These are phyloP conservation scores for Teleogryllus occipitalis DNA, from an alignment of 1,140 invertebrate species.

Conservation along the genomic window DNA sequence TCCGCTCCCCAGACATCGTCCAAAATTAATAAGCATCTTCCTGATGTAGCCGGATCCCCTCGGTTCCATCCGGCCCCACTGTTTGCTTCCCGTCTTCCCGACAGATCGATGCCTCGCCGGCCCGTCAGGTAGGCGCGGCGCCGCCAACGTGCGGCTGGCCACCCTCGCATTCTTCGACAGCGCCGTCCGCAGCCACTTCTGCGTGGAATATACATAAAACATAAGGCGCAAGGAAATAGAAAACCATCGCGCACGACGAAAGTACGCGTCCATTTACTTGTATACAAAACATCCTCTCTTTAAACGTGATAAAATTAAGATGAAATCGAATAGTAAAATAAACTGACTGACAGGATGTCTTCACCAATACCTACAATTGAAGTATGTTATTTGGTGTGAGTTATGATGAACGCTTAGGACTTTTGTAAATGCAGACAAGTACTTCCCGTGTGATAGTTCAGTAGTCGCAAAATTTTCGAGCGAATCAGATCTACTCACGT, in stretches of 20 bases:
- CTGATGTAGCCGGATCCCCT: not conserved
- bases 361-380: too few relatives aligned
- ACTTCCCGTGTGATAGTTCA: too few relatives aligned
- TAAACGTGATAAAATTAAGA: too few relatives aligned
- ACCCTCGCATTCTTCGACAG: not conserved
- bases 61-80: not conserved
- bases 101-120: not conserved
- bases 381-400: too few relatives aligned
- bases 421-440: too few relatives aligned
- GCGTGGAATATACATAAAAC: not conserved
- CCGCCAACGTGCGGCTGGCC: not conserved
- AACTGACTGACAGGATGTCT: too few relatives aligned
- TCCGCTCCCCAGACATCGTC: not conserved
- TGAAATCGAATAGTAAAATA: too few relatives aligned
- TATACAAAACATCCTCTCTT: too few relatives aligned
- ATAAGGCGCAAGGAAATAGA: not conserved
- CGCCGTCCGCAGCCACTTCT: not conserved
- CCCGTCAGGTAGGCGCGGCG: not conserved
- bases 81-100: not conserved
- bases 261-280: too few relatives aligned
- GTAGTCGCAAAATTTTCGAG: too few relatives aligned
- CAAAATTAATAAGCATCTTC: constrained; percentile 5
- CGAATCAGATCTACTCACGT: too few relatives aligned
- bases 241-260: not conserved
- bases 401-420: too few relatives aligned